These are phyloP conservation scores for Opisthocomus hoazin DNA, from an alignment of 2,113 vertebrate genomes.

Conservation along the genomic window DNA sequence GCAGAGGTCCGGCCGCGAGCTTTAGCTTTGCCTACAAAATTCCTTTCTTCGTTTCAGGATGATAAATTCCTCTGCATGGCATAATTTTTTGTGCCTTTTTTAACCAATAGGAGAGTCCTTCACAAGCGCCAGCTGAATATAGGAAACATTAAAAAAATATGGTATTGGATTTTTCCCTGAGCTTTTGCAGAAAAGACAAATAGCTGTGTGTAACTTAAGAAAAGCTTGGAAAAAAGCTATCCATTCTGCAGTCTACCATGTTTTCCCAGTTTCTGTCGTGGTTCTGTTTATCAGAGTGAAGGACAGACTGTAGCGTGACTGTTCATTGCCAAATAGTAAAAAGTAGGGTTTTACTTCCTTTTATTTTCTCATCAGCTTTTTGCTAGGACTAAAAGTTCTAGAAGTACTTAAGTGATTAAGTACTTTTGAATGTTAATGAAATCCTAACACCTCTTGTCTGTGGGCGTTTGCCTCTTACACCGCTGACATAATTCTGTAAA, in stretches of 20 bases:
- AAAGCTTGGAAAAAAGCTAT: not conserved
- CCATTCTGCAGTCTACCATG: fast-evolving
- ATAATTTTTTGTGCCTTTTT: not conserved
- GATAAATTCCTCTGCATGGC: not conserved
- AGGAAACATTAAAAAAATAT: not conserved
- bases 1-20: fast-evolving
- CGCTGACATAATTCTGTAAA: not conserved
- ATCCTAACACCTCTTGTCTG: not conserved
- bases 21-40: not conserved
- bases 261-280: not conserved
- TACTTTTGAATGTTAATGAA: not conserved
- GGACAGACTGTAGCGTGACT: not conserved
- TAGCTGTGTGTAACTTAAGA: not conserved
- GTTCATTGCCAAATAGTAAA: not conserved
- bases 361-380: not conserved
- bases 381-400: not conserved
- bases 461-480: not conserved
- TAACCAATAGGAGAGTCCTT: not conserved
- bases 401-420: not conserved
- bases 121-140: not conserved
- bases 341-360: slow-evolving; percentile 10
- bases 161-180: not conserved
- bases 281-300: not conserved
- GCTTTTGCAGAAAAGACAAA: not conserved
- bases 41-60: not conserved